Base-by-base conservation (phyloP, 2,113 vertebrate species). In the Heptranchias perlo region DNA sequence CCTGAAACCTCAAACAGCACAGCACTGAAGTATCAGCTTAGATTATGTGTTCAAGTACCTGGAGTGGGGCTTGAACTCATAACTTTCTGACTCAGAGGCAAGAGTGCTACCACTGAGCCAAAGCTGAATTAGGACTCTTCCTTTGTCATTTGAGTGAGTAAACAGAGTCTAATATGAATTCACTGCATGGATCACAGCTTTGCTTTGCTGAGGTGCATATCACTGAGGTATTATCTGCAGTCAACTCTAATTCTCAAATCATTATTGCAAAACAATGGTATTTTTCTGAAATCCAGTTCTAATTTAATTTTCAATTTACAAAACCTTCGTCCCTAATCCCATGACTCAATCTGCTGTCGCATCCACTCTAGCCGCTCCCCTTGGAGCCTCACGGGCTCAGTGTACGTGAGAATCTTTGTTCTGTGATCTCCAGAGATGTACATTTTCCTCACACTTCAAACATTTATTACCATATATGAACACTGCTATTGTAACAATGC, bases 301-400 rank as follows among this genome's bases (percentile, higher is more conserved):
- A 94, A 94, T 94, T 94, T 94, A 94, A 94, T 94, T 94, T 94
- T 47, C 92, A 64, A 94, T 94, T 94, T 94, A 67, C 35, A 94
- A 65, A 67, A 65, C 6, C n/a, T 94, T 94, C 61, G 47, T 67
- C 61, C 44, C 39, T 94, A 94, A 94, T 94, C 62, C 92, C 62
- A 28, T 25, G 92, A 94, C n/a, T 65, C 58, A 94, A 94, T 65
- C 92, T 94, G 25, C 62, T 25, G 62, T 47, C 39, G 47, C 62
- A 94, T 44, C 67, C 58, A 67, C 44, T 47, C 61, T 39, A 65
- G 61, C 44, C n/a, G 16, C 18, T 64, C 39, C 18, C 64, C 61
- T 94, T 65, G 61, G 21, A 25, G 39, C 62, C 62, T 94, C n/a
- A 47, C 61, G 47, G 61, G 14, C 23, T 54, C 87, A 58, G n/a